A percentile compares a stretch with the other conserved stretches of the same genome.
phyloP scores from a whole-genome alignment of 2,888 invertebrate genomes.

The Linnaemya tessellans region DNA sequence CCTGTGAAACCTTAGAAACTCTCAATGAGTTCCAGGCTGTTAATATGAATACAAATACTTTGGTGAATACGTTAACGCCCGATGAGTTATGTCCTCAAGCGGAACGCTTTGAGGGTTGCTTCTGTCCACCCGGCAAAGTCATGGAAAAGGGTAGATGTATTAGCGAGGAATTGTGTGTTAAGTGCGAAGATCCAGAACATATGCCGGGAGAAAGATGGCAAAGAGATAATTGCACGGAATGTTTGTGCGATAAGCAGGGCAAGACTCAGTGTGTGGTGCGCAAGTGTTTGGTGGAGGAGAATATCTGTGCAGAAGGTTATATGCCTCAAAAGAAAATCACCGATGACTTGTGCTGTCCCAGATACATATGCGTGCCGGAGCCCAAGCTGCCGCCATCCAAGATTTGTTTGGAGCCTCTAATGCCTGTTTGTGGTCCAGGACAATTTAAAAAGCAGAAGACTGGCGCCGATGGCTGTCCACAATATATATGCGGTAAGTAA shows the following conservation, averaged over 20 bases:
- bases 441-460: constrained; percentile 88
- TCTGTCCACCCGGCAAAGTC: constrained; percentile 90
- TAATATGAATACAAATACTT: constrained; percentile 77
- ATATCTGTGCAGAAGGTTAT: constrained; percentile 86
- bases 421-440: constrained; percentile 88
- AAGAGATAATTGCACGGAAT: constrained; percentile 89
- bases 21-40: constrained; percentile 79
- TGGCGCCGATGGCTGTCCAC: constrained; percentile 87
- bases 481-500: constrained; percentile 88
- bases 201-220: constrained; percentile 87
- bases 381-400: constrained; percentile 83
- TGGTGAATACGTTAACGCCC: constrained; percentile 76
- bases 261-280: constrained; percentile 87
- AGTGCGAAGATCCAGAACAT: constrained; percentile 89
- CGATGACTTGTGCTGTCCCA: constrained; percentile 87
- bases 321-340: constrained; percentile 84
- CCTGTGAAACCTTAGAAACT: constrained; percentile 79
- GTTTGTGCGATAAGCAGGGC: constrained; percentile 86
- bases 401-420: constrained; percentile 87
- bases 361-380: constrained; percentile 87
- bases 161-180: constrained; percentile 86
- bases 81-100: constrained; percentile 83
- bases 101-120: constrained; percentile 89
- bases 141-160: constrained; percentile 90
- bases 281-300: constrained; percentile 85